Percentiles rank a stretch among this genome's conserved stretches.
phyloP scores from a whole-genome alignment of 2,113 vertebrate species.

The Pyrgilauda ruficollis region DNA sequence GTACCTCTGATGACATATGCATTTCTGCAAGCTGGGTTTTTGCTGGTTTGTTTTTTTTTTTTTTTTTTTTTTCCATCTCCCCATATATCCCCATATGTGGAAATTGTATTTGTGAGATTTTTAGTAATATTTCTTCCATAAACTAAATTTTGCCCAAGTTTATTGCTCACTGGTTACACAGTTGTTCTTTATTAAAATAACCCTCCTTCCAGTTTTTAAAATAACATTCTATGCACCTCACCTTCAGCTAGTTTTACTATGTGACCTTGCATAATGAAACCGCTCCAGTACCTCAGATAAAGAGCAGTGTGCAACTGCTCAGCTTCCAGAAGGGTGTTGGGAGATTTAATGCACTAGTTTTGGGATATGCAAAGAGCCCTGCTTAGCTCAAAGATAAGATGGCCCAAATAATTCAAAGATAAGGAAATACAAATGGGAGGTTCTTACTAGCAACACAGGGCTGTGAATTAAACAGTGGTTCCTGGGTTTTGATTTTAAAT shows the following conservation, averaged over 20 bases:
- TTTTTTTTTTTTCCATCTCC: not conserved
- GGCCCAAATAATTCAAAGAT: conserved; percentile 37
- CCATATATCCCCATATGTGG: not conserved
- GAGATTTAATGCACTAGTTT: conserved; percentile 1
- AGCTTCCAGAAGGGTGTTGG: conserved; percentile 4
- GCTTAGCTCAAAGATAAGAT: conserved; percentile 28
- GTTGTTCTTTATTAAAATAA: conserved; percentile 39
- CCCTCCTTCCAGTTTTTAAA: not conserved
- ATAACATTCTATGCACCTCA: not conserved
- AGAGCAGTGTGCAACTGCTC: not conserved
- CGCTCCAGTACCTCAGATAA: not conserved
- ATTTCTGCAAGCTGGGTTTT: conserved; percentile 8
- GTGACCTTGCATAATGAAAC: conserved; percentile 4
- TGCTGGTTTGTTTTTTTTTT: not conserved
- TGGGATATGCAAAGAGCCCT: not conserved
- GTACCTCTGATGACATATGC: not conserved
- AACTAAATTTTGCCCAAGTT: not conserved
- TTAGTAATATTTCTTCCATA: conserved; percentile 20
- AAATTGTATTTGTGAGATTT: conserved; percentile 13
- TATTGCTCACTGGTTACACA: conserved; percentile 24
- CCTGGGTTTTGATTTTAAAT: not conserved
- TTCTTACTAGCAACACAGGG: not conserved
- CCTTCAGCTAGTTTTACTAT: conserved; percentile 3
- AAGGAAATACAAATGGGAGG: not conserved
- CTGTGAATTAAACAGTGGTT: not conserved